Base-by-base conservation (phyloP, 1,140 invertebrate genomes). In the Nasonia giraulti region DNA sequence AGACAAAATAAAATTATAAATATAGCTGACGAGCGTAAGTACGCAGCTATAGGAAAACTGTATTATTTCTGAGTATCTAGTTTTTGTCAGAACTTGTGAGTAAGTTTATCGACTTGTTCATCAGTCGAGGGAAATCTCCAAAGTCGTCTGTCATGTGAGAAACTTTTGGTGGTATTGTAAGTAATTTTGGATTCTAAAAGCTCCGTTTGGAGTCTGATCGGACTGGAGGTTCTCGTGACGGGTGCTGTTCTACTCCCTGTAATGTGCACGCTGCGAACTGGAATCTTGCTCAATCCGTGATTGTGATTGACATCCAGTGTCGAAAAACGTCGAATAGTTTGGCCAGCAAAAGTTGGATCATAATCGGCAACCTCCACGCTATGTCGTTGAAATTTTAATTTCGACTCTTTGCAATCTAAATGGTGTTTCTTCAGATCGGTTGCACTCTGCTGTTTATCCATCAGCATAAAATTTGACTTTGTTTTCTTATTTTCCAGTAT, bases 251-350 rank as follows among this genome's bases (percentile, higher is more conserved):
- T 90, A 85, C 92, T 92, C 6, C 91, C 91, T 55, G 88, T 89
- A 47, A 88, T 86, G 12, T 89, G 87, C 11, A 85, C 86, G 74
- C 87, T 92, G 69, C 91, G 87, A 31, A 92, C 85, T 0, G 92
- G 90, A 82, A 93, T 92, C 80, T 92, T 92, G 77, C 92, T 92
- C 10, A 89, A 81, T 40, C 91, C 92, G 44, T 92, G 92, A 88
- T 93, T 93, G 85, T 93, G 92, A 80, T 93, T 92, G 3, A 93
- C 90, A n/a, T 93, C 92, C 73, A 92, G 82, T 6, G 90, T 92
- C 0, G 91, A 91, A 8, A 86, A 33, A 4, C 80, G 68, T 10
- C 80, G 11, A 11, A 85, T 5, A 1, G 47, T 37, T 1, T 66
- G 84, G 7, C 44, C 47, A 73, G 23, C 88, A 80, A 40, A 86